Percentiles rank a stretch among this genome's conserved stretches.
phyloP scores from a whole-genome alignment of 2,113 vertebrate species.

The Macquaria ambigua region DNA sequence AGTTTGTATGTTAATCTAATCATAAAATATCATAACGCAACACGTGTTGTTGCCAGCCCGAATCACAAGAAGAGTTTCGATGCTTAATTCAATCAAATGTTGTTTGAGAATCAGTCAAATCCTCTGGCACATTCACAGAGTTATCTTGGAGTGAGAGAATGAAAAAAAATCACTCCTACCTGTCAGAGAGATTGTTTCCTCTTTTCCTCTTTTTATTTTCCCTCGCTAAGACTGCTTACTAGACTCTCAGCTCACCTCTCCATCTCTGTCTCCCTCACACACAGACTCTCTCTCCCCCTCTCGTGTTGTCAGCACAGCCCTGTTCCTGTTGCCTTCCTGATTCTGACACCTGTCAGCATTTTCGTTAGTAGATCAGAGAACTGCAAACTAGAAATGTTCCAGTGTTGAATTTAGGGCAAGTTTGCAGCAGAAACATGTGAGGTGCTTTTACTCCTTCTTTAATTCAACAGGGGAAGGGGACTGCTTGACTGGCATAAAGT shows the following conservation, averaged over 20 bases:
- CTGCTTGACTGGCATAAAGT: constrained; percentile 75
- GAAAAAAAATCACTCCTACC: constrained; percentile 56
- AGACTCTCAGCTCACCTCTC: constrained; percentile 79
- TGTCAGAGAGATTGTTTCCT: constrained; percentile 80
- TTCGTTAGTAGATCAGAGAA: constrained; percentile 84
- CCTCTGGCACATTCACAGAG: constrained; percentile 57
- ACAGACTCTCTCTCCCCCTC: constrained; percentile 52
- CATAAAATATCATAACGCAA: constrained; percentile 62
- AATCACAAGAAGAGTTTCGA: constrained; percentile 61
- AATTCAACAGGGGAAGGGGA: constrained; percentile 76
- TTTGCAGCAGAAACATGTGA: constrained; percentile 76
- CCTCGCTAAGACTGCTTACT: constrained; percentile 77
- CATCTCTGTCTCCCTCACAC: constrained; percentile 71
- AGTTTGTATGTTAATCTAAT: constrained; percentile 75
- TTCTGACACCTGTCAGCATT: constrained; percentile 86
- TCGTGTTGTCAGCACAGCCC: constrained; percentile 77
- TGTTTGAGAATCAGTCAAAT: constrained; percentile 74
- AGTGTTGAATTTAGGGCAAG: constrained; percentile 81
- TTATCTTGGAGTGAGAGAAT: constrained; percentile 48
- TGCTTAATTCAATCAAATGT: constrained; percentile 78
- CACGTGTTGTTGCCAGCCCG: constrained; percentile 52
- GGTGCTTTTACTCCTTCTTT: constrained; percentile 71
- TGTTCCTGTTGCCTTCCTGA: constrained; percentile 76
- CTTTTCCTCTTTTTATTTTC: constrained; percentile 67
- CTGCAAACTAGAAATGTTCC: constrained; percentile 81